Conservation (phyloP, 2,888 invertebrate species). For the Aporophyla nigra region DNA sequence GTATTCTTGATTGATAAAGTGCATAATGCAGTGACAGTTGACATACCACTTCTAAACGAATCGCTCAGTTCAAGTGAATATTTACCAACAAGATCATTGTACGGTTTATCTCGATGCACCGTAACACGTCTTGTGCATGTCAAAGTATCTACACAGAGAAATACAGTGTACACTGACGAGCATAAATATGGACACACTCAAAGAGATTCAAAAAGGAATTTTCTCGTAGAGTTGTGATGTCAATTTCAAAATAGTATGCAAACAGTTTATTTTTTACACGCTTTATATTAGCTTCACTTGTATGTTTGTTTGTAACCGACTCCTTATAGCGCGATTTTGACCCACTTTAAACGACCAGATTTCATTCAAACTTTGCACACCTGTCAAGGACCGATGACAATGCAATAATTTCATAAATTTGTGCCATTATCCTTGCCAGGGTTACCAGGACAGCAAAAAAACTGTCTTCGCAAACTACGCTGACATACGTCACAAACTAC, state of each 20-base stretch:
- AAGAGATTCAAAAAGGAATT: not conserved
- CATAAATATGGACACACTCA: not conserved
- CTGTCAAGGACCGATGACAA: too few species aligned
- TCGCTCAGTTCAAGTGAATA: conserved; percentile 21
- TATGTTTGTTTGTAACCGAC: too few species aligned
- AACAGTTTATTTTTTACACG: too few species aligned
- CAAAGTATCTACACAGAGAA: conserved; percentile 19
- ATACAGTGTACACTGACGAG: conserved; percentile 7
- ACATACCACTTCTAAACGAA: conserved; percentile 5
- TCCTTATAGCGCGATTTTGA: too few species aligned
- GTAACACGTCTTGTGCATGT: conserved; percentile 12
- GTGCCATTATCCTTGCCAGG: too few species aligned
- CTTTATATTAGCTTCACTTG: too few species aligned
- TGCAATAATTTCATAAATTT: too few species aligned
- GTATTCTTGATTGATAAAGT: conserved; percentile 7
- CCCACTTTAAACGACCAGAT: too few species aligned
- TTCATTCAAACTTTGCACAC: too few species aligned
- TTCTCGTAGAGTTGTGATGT: not conserved
- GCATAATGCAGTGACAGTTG: conserved; percentile 23
- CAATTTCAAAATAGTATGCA: not conserved
- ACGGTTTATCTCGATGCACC: conserved; percentile 43
- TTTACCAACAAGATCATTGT: conserved; percentile 55
- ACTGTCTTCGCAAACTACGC: too few species aligned
- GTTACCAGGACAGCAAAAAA: too few species aligned
- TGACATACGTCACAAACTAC: too few species aligned